A percentile compares a stretch with the other conserved stretches of the same genome.
Conservation (phyloP, 2,888 invertebrate genomes). For the Pharmacophagus antenor region DNA sequence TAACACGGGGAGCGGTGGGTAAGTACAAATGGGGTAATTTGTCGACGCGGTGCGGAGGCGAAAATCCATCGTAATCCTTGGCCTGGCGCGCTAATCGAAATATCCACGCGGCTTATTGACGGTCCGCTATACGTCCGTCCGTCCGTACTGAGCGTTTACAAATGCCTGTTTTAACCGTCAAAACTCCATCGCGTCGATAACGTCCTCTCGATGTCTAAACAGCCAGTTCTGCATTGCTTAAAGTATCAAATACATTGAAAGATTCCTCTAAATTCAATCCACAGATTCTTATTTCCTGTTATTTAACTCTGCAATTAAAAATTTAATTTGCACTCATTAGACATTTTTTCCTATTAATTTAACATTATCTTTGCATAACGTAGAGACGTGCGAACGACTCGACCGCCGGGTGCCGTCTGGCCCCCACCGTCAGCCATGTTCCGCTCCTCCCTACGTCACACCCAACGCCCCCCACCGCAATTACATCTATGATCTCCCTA, state of each 20-base stretch:
- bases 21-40: constrained; percentile 76
- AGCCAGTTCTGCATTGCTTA: not conserved
- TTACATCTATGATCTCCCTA: constrained; percentile 59
- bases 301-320: not conserved
- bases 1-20: constrained; percentile 26
- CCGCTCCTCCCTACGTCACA: constrained; percentile 73
- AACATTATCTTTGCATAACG: not conserved
- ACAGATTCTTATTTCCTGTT: too few species aligned
- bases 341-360: not conserved
- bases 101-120: constrained; percentile 73
- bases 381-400: constrained; percentile 48
- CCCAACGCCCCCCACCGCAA: constrained; percentile 76
- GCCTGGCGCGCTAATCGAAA: constrained; percentile 75
- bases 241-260: too few species aligned
- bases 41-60: constrained; percentile 66
- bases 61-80: constrained; percentile 76
- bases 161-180: constrained; percentile 29
- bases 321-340: not conserved
- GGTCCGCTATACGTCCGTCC: constrained; percentile 33
- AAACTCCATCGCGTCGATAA: constrained; percentile 27
- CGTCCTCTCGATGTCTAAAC: constrained; percentile 7
- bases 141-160: constrained; percentile 26
- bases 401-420: constrained; percentile 63
- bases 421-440: constrained; percentile 72
- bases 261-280: too few species aligned